Percentiles rank a stretch among this genome's conserved stretches.
Evolutionary conservation across 2,113 vertebrate species (phyloP).

Genomic region (Coracopsis vasa): DNA sequence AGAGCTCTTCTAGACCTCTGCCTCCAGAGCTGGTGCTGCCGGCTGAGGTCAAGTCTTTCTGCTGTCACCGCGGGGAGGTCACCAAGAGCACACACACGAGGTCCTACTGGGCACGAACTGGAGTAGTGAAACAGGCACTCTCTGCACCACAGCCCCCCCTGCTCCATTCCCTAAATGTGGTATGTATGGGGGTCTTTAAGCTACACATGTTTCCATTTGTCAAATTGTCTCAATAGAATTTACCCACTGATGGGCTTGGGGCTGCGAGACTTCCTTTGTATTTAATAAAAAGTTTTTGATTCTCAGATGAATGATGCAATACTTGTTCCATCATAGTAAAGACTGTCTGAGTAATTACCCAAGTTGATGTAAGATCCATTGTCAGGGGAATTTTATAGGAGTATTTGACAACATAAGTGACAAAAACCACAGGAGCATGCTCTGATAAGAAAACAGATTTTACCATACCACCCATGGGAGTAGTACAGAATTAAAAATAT

Average conservation of each 20-base stretch:
- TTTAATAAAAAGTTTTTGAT: background rate
- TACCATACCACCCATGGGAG: constrained; percentile 2
- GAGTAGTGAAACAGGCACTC: background rate
- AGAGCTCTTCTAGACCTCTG: background rate
- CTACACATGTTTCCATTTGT: background rate
- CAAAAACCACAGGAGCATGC: constrained; percentile 43
- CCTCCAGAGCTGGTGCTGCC: background rate
- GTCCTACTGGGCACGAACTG: background rate
- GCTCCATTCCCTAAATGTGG: rapidly evolving
- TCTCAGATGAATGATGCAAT: background rate
- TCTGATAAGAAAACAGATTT: constrained; percentile 49
- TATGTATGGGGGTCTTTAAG: background rate
- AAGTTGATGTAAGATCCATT: background rate
- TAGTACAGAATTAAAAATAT: constrained; percentile 26
- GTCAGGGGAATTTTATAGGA: constrained; percentile 7
- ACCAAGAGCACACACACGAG: rapidly evolving
- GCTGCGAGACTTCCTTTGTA: background rate
- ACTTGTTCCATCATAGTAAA: constrained; percentile 9
- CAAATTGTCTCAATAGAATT: background rate
- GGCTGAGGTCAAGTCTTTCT: rapidly evolving
- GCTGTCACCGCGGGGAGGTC: rapidly evolving
- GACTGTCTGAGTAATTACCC: constrained; percentile 8
- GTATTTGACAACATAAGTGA: constrained; percentile 22
- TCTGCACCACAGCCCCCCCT: too few species aligned
- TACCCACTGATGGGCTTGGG: background rate